These are phyloP conservation scores for Pseudococcus jackbeardsleyi DNA, from an alignment of 2,888 invertebrate species.

Conservation along the genomic window DNA sequence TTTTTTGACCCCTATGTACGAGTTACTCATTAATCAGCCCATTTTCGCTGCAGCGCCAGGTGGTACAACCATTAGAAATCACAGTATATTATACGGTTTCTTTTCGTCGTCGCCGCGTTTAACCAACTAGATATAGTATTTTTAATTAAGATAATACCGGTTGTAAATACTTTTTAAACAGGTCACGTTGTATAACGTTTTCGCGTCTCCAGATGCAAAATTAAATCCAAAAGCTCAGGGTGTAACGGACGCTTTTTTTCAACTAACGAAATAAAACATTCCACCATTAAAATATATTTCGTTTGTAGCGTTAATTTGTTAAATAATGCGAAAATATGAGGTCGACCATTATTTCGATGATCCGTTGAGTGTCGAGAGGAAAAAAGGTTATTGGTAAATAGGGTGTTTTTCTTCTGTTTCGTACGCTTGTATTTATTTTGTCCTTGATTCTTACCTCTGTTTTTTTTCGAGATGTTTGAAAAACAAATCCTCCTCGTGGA, in stretches of 20 bases:
- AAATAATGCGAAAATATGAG: slow-evolving; percentile 10
- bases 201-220: background rate
- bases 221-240: slow-evolving; percentile 19
- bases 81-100: slow-evolving; percentile 35
- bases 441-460: background rate
- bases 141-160: slow-evolving; percentile 50
- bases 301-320: background rate
- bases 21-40: slow-evolving; percentile 37
- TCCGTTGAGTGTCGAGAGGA: background rate
- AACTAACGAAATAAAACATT: background rate
- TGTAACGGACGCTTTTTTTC: background rate
- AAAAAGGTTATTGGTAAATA: background rate
- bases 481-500: background rate
- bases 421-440: background rate
- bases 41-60: slow-evolving; percentile 20
- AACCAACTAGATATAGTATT: slow-evolving; percentile 22
- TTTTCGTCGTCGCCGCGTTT: slow-evolving; percentile 16
- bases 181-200: background rate
- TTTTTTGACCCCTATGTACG: slow-evolving; percentile 45
- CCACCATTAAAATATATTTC: background rate
- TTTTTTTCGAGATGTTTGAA: background rate
- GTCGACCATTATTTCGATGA: slow-evolving; percentile 8
- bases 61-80: slow-evolving; percentile 47
- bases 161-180: slow-evolving; percentile 42
- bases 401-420: background rate